Base-by-base conservation (phyloP, 2,797 vertebrate genomes). In the Anguilla marmorata region DNA sequence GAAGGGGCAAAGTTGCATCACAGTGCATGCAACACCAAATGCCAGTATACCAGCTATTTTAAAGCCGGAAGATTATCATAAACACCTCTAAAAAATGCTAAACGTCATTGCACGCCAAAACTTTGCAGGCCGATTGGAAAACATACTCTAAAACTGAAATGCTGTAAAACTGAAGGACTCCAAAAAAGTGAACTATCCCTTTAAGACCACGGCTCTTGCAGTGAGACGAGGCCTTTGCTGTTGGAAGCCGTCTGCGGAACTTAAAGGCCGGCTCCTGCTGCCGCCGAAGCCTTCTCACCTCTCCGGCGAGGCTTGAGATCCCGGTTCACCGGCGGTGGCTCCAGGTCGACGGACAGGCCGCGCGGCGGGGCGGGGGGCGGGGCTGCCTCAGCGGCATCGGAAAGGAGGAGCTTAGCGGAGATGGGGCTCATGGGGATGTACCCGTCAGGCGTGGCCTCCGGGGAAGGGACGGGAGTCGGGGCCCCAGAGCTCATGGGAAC, bases 401-500 rank as follows among this genome's bases (percentile, higher is more conserved):
- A n/a, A 27, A 89, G 88, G 72, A 92, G 88, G 85, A 96, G 94
- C 56, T 89, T 93, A n/a, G 96, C 93, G 0, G 93, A 91, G 90
- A 92, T 88, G 0, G 97, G 97, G 89, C 96, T 98, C 99, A 99
- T 99, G 84, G 98, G 97, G 91, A 99, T 97, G 95, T 99, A 99
- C 41, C 97, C 98, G 0, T 99, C 97, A 0, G 94, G 92, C 4
- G 95, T 95, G 48, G 87, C 87, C 30, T 94, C 90, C 0, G 94
- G 69, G 82, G 89, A 48, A 0, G 93, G 88, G 0, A 92, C 79
- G 0, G 95, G 93, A 0, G 96, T 93, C 5, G 96, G 96, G 0
- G 93, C 91, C 87, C 93, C 95, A 85, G 96, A 95, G 9, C 92
- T 94, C 98, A 99, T 99, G 89, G 97, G 98, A 86, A 99, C 94